Base-by-base conservation (phyloP, 2,888 invertebrate genomes). In the Trachelus iudaicus region DNA sequence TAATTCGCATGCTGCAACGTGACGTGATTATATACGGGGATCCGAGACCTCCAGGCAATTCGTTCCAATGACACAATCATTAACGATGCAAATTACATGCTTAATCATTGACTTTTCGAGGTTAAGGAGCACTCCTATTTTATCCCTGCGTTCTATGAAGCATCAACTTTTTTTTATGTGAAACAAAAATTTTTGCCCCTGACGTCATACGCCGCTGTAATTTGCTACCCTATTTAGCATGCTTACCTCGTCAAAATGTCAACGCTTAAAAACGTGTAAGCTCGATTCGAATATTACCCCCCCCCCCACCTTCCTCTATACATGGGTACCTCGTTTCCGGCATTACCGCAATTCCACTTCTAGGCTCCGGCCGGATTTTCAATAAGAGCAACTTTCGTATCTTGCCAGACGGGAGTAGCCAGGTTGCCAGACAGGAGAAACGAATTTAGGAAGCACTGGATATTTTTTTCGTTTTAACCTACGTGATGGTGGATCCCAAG, bases 331-430 rank as follows among this genome's bases (percentile, higher is more conserved):
- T 9, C 56, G 56, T 56, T 23, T 6, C 56, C 23, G 56, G 56
- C 56, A 56, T 56, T 56, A 56, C 23, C 56, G 56, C 23, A 56
- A 9, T 56, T 56, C 56, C 56, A 56, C 71, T 71, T 71, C 6
- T 31, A 6, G 33, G 15, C 33, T 34, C 6, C 31, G 30, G 3
- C 12, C 71, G 71, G 71, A 33, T 23, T 31, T 34, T 31, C 34
- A 71, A 71, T 34, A 71, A 71, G 33, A 31, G 71, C 71, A 71
- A 71, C 71, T 31, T 31, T 71, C 31, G 71, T 33, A 71, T 71
- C 12, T 2, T 23, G 31, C 71, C 71, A 71, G 71, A 71, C 71
- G 23, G 31, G 33, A 23, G 33, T 56, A 56, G 15, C 23, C 9
- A 56, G 23, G 23, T 23, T 56, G 56, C 23, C 56, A 56, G 23